These are phyloP conservation scores for Nasonia oneida DNA, from an alignment of 2,888 invertebrate species.

Conservation along the genomic window DNA sequence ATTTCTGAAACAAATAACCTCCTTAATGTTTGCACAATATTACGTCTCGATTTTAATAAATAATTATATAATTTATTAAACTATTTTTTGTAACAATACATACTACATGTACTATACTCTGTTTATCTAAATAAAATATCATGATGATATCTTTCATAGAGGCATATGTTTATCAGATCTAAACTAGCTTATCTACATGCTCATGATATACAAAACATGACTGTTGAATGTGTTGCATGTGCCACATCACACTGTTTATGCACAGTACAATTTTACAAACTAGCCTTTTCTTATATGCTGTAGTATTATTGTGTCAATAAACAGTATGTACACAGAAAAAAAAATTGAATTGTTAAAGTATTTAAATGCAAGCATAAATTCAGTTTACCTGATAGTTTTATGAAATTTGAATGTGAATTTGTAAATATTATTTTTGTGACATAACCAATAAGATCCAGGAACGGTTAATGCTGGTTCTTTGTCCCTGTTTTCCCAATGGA, in stretches of 20 bases:
- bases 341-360: background rate
- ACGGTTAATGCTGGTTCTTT: constrained; percentile 72
- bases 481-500: constrained; percentile 73
- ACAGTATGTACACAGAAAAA: background rate
- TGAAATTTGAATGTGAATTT: constrained; percentile 76
- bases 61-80: background rate
- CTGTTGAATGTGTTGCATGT: background rate
- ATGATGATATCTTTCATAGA: background rate
- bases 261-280: background rate
- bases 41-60: constrained; percentile 5
- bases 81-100: background rate
- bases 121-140: background rate
- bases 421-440: constrained; percentile 75
- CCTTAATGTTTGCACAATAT: constrained; percentile 27
- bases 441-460: constrained; percentile 77
- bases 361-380: background rate
- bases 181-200: constrained; percentile 42
- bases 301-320: background rate
- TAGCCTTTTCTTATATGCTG: background rate
- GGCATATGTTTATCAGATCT: constrained; percentile 39
- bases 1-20: constrained; percentile 67
- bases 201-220: constrained; percentile 17
- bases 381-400: constrained; percentile 69
- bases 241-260: constrained; percentile 10
- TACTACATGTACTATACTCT: background rate